Conservation (phyloP, 2,797 vertebrate genomes). For the Anisognathus igniventris region DNA sequence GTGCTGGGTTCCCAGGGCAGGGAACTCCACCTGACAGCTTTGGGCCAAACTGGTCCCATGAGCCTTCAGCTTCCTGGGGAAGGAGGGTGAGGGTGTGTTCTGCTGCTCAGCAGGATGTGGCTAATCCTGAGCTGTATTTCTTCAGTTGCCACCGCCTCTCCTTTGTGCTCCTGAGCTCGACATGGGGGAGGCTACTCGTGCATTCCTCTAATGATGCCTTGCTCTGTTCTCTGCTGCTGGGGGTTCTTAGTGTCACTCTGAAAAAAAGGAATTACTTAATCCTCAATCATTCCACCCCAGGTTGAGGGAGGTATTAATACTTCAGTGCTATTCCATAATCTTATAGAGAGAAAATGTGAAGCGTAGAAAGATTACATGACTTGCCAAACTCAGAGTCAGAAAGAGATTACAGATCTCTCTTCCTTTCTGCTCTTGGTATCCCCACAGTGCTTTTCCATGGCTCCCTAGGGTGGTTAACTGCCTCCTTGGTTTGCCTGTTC, state of each 20-base stretch:
- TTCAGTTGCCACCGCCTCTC: not conserved
- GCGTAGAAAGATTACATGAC: rapidly evolving
- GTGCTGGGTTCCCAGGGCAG: not conserved
- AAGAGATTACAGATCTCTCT: not conserved
- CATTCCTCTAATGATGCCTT: not conserved
- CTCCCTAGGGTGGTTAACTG: not conserved
- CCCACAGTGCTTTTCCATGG: not conserved
- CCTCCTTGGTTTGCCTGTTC: not conserved
- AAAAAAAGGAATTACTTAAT: not conserved
- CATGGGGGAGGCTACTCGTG: not conserved
- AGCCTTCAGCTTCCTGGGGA: not conserved
- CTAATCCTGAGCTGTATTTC: not conserved
- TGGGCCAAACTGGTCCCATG: rapidly evolving
- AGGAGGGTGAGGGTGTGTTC: not conserved
- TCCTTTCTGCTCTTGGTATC: not conserved
- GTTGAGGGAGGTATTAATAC: not conserved
- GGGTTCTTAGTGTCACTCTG: not conserved
- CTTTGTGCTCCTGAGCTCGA: rapidly evolving
- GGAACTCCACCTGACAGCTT: not conserved
- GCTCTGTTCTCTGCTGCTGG: not conserved
- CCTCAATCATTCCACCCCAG: not conserved
- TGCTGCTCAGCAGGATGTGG: not conserved
- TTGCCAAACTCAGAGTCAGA: not conserved
- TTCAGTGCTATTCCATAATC: not conserved
- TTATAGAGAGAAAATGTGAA: not conserved